Evolutionary conservation across 2,113 vertebrate species (phyloP).

Genomic region (Lophotis ruficrista): DNA sequence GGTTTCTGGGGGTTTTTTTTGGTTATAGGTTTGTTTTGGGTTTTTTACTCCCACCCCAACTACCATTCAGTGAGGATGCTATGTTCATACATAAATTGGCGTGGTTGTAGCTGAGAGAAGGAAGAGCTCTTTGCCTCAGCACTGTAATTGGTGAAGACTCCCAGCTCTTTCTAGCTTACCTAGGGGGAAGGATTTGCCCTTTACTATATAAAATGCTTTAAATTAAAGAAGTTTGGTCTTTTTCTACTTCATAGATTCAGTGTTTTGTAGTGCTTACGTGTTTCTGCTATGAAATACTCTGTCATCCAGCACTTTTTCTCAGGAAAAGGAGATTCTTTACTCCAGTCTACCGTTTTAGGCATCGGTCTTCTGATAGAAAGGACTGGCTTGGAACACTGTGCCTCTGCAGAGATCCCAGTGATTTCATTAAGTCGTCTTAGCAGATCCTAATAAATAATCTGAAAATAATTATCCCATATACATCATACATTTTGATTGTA

Average conservation of each 20-base stretch:
- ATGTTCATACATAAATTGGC: background rate
- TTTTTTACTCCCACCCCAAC: background rate
- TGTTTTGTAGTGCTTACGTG: background rate
- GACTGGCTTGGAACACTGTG: background rate
- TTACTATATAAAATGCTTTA: background rate
- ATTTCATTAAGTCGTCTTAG: background rate
- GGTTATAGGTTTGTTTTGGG: no score
- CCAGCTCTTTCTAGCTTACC: background rate
- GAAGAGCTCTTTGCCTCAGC: background rate
- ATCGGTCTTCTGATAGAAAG: background rate
- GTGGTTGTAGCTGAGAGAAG: background rate
- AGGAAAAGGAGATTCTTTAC: background rate
- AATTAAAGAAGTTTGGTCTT: background rate
- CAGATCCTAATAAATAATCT: background rate
- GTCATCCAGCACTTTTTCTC: background rate
- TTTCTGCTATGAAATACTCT: background rate
- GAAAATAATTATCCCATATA: background rate
- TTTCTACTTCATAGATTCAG: background rate
- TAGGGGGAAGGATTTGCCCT: background rate
- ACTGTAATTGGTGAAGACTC: background rate
- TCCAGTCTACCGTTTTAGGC: background rate
- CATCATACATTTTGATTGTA: background rate
- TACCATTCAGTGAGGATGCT: background rate
- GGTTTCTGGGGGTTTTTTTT: accelerated
- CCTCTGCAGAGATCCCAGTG: background rate